Percentiles rank a stretch among this genome's conserved stretches.
Conservation (phyloP, 2,888 invertebrate genomes). For the Panzeria rudis region DNA sequence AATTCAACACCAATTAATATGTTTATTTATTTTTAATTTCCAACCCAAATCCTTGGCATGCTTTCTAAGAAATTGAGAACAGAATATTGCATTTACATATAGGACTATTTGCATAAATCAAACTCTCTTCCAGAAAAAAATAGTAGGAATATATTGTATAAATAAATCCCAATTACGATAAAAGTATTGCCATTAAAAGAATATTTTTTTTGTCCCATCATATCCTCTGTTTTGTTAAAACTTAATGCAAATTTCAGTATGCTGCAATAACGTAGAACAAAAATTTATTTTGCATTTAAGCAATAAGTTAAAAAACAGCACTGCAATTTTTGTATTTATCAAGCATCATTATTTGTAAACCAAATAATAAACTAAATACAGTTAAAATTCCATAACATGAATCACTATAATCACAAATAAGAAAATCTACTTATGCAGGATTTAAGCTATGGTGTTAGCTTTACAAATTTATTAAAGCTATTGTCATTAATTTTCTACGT, state of each 20-base stretch:
- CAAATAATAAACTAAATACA: not conserved
- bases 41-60: no score
- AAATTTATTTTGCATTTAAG: slow-evolving; percentile 17
- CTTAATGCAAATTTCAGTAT: slow-evolving; percentile 61
- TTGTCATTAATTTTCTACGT: no score
- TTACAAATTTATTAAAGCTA: no score
- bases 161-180: not conserved
- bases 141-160: no score
- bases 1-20: no score
- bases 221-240: not conserved
- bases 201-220: not conserved
- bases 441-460: no score
- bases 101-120: not conserved
- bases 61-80: no score
- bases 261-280: slow-evolving; percentile 37
- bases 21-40: no score
- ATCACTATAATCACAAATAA: not conserved
- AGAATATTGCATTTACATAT: not conserved
- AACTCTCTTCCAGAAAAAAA: not conserved
- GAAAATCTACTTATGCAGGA: no score
- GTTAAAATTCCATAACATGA: no score
- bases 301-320: slow-evolving; percentile 9
- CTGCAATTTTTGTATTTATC: slow-evolving; percentile 23
- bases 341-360: slow-evolving; percentile 30
- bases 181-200: not conserved